Evolutionary conservation across 2,888 invertebrate genomes (phyloP), one percentile per base, ranked within the genome.

Genomic region (Microdon myrmicae): DNA sequence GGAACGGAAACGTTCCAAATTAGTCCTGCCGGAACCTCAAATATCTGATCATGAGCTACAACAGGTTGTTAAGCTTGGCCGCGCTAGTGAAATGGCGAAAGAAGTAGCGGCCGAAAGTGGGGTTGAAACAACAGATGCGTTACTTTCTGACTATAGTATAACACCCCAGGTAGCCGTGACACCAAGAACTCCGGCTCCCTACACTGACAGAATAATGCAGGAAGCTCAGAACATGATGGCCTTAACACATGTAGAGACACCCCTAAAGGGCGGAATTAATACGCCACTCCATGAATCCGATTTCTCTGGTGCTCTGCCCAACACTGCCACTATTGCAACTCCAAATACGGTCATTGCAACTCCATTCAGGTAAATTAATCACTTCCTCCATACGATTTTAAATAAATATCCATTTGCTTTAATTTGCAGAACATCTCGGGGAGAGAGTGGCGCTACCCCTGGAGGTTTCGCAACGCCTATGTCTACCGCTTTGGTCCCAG

Each of bases 171-270:
- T 86, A 39, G 82, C 86, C 7, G 86, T 86, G 17, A 88, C 89
- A 12, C 94, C 96, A 1, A 85, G 96, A 54, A 96, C 96, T 0
- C 95, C 96, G 2, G 89, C 91, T 1, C 88, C 87, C 3, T 87
- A 88, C 47, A 90, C 90, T 7, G 95, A 96, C 80, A 86, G 87
- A 69, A 87, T 90, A 67, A 83, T 92, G 60, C 89, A 96, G 86
- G 98, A 98, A 81, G 98, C 98, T 0, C 96, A 98, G 80, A 98
- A 99, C 76, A 92, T 99, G 74, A 96, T 99, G 93, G 97, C 98
- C 0, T 82, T 99, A 12, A 94, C 95, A 0, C 96, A 98, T 78
- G 96, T 96, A 1, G 98, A 99, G 75, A 99, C 98, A 0, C 98
- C 98, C 0, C 82, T 99, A 10, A 97, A 97, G 79, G 92, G 98